Evolutionary conservation across 2,113 vertebrate genomes (phyloP), one percentile per base, ranked within the genome.

Genomic region (Eonycteris spelaea): DNA sequence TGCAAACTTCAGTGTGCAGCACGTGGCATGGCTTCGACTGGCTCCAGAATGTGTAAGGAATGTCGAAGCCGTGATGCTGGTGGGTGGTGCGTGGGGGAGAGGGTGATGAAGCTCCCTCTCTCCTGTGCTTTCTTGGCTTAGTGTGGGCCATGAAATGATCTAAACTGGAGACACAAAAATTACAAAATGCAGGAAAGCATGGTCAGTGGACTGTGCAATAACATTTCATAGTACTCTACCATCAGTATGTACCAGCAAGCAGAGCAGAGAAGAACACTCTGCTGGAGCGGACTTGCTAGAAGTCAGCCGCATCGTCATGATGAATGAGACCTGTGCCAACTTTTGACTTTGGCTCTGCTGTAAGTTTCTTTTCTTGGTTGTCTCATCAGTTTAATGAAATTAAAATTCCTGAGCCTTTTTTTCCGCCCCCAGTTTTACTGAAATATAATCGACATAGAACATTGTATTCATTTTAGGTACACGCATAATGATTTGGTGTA

Each of bases 161-260:
- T 57, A 79, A 86, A 38, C 43, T 15, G n/a, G 85, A 92, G 73
- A 91, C 71, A 38, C 30, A 90, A 30, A 91, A 79, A 71, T 40
- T 48, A 59, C 61, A 61, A 4, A 16, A 21, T 2, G 33, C 35
- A n/a, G 61, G 85, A 57, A 55, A 68, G 7, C 51, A 3, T 7
- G 7, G 78, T 61, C 53, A 38, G n/a, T 38, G 12, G 18, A 15
- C 40, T 13, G 2, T 10, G n/a, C 6, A 15, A 30, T 8, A 21
- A 40, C 48, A 4, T 7, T 51, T 35, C 1, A 0, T 78, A 35
- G 90, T 38, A 15, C 28, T 43, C 68, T 5, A 5, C 83, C 33
- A 24, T 45, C n/a, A 3, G 1, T 19, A 24, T 0, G 22, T 26
- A 7, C 33, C 33, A 38, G 82, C 30, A 3, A 38, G 26, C 26